Evolutionary conservation across 2,888 invertebrate genomes (phyloP), one percentile per base, ranked within the genome.

Genomic region (Dusona sp.): DNA sequence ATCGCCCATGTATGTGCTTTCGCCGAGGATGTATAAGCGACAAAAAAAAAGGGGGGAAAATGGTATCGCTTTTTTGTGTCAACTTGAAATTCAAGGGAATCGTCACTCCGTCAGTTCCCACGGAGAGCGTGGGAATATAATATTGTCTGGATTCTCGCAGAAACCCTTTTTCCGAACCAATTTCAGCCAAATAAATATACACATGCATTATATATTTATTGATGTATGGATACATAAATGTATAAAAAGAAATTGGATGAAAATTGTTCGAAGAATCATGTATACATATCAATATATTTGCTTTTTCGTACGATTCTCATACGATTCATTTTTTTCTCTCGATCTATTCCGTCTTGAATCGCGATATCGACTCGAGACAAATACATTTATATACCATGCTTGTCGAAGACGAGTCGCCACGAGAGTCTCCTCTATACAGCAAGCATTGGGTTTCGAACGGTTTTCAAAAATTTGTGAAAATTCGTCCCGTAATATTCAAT

Each of bases 111-210:
- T 57, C 42, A 75, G 77, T 86, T 83, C 83, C 83, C 85, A 86
- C 85, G 75, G n/a, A 33, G 33, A 65, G 57, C 86, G 86, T 80
- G 80, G 83, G 80, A 86, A 86, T 65, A 36, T 65, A 68, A 83
- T 80, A 77, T 67, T 77, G 67, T 78, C 80, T 78, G 57, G 77
- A 67, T 77, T 67, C 65, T 29, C 70, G n/a, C 74, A 29, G 54
- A 68, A 57, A 9, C 4, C 16, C 64, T 73, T 51, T 68, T 72
- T 73, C 48, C 77, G 8, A 67, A 33, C 48, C 19, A 11, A 22
- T 25, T n/a, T 13, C 13, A 6, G 48, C 13, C 3, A 1, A 11
- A 42, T 11, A 9, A 22, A 6, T 22, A 54, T 9, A n/a, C n/a
- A 54, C 22, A 22, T 13, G 61, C 1, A 29, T 61, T 9, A 29